Evolutionary conservation across 2,113 vertebrate genomes (phyloP).

Genomic region (Heloderma charlesbogerti): DNA sequence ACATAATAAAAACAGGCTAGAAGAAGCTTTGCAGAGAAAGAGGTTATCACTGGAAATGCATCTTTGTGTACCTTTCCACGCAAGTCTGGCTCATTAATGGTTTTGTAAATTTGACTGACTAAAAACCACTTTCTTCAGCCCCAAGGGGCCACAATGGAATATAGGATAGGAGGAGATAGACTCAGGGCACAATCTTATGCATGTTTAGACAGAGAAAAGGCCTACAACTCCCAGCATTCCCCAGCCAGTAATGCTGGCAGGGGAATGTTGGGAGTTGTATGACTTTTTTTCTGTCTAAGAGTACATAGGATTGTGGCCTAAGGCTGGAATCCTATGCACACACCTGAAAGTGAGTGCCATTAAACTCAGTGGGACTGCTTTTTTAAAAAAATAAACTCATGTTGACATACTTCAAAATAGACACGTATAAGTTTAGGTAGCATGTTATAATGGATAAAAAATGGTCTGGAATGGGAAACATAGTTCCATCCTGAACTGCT

Average conservation of each 20-base stretch:
- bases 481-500: constrained; percentile 26
- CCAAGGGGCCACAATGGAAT: neutral
- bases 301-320: no score
- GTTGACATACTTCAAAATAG: no score
- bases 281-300: no score
- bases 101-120: neutral
- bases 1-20: neutral
- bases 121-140: neutral
- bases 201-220: no score
- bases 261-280: no score
- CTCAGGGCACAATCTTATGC: no score
- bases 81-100: neutral
- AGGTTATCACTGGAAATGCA: neutral
- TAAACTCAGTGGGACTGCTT: neutral
- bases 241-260: no score
- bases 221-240: no score
- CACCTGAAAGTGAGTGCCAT: neutral
- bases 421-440: no score
- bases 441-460: neutral
- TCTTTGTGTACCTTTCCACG: neutral
- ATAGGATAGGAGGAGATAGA: neutral
- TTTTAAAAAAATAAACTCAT: no score
- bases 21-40: neutral
- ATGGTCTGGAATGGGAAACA: constrained; percentile 47
- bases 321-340: constrained; percentile 30